These are phyloP conservation scores for Petrosia ficiformis DNA, from an alignment of 37 sponge, comb jelly and placozoan species.

Conservation along the genomic window DNA sequence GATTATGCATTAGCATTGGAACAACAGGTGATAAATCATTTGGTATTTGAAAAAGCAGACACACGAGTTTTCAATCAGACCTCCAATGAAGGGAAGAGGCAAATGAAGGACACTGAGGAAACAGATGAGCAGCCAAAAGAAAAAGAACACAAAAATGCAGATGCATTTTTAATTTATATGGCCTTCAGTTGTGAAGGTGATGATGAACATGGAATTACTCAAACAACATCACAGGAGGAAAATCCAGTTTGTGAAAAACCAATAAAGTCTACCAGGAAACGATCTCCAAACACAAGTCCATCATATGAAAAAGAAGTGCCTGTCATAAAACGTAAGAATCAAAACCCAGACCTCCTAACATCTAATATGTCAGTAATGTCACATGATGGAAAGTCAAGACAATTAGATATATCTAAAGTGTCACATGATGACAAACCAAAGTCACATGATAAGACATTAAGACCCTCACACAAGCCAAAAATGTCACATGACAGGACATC, in stretches of 20 bases:
- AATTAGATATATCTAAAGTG: too few relatives aligned
- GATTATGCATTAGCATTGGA: slow-evolving; percentile 4
- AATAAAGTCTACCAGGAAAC: not conserved
- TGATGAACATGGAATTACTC: not conserved
- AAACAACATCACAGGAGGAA: not conserved
- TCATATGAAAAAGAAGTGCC: not conserved
- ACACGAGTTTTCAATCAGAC: slow-evolving; percentile 3
- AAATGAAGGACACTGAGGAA: not conserved
- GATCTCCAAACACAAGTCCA: not conserved
- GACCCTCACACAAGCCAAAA: too few relatives aligned
- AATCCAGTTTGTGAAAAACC: not conserved
- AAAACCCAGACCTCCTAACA: too few relatives aligned
- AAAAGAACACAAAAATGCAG: not conserved
- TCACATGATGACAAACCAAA: too few relatives aligned
- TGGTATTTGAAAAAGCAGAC: not conserved
- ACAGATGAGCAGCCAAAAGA: not conserved
- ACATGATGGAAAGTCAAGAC: too few relatives aligned
- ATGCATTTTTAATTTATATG: slow-evolving; percentile 9
- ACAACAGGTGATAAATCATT: not conserved
- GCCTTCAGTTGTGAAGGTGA: not conserved
- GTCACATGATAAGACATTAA: too few relatives aligned
- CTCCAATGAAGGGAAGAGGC: not conserved
- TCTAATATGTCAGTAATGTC: too few relatives aligned
- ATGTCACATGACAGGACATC: too few relatives aligned
- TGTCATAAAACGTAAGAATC: not conserved